These are phyloP conservation scores for Picathartes gymnocephalus DNA, from an alignment of 2,113 vertebrate species.

Conservation along the genomic window DNA sequence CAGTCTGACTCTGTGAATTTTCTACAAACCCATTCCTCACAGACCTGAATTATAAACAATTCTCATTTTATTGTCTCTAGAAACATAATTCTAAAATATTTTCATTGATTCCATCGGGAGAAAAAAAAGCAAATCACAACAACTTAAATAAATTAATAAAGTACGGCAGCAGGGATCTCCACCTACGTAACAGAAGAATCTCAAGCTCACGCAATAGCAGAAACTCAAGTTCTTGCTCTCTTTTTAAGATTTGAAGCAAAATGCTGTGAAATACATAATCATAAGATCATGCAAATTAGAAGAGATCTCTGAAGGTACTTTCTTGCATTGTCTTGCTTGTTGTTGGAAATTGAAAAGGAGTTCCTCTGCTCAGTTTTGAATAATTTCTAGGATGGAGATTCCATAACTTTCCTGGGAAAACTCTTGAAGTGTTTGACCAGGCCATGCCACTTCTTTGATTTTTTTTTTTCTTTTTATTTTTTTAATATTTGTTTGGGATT, in stretches of 20 bases:
- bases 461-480: neutral
- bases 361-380: neutral
- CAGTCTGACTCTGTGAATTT: too few species aligned
- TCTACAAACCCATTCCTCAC: too few species aligned
- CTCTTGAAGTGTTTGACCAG: neutral
- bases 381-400: neutral
- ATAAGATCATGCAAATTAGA: neutral
- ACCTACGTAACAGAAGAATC: neutral
- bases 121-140: neutral
- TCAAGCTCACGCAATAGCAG: neutral
- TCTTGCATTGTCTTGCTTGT: neutral
- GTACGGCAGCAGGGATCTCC: neutral
- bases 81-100: neutral
- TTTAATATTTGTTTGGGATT: neutral
- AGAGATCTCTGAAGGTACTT: neutral
- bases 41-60: neutral
- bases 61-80: neutral
- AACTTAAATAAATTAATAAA: neutral
- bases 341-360: neutral
- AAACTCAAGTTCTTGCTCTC: neutral
- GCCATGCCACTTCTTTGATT: neutral
- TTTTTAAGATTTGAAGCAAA: neutral
- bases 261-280: neutral
- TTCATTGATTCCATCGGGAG: neutral
- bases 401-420: neutral